Base-by-base conservation (phyloP, 2,888 invertebrate species). In the Cinara cedri region DNA sequence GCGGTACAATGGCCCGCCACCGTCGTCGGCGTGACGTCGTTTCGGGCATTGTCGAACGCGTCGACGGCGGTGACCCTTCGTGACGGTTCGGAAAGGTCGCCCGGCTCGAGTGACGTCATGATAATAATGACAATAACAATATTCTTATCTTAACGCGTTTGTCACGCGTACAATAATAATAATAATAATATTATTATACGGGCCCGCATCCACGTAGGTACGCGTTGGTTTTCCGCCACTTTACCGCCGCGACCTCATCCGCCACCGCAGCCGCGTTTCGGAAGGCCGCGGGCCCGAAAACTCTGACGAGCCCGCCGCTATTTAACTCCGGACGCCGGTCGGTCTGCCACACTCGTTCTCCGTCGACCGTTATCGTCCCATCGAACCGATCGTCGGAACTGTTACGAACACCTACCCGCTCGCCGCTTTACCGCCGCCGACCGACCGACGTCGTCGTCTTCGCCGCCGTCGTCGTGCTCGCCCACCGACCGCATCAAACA, bases 301-400 rank as follows among this genome's bases (percentile, higher is more conserved):
- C 34, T 34, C 3, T 6, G 34, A 6, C 34, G 34, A 6, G 24
- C 3, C 16, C 16, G 16, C 24, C 16, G 26, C 21, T 72, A 72
- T 72, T 60, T 46, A 72, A 49, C 60, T 3, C 46, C 46, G 46
- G 60, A 3, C 60, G 4, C 16, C 16, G 14, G 13, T n/a, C 46
- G 3, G 26, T 46, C 46, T 26, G 46, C 72, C 21, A 72, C 60
- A 51, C 51, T 72, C 24, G 26, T n/a, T n/a, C 46, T 16, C 68
- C 46, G 16, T 16, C 51, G 42, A 24, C 71, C 70, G 54, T 42
- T 42, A 21, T 16, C 46, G 66, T 19, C 13, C 19, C 9, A 46
- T 34, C 34, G 3, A 34, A 34, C 6, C 34, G 34, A 34, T 34
- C 34, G 34, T 34, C 34, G 34, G 34, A 34, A 34, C 34, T 4